Evolutionary conservation across 2,888 invertebrate species (phyloP).

Genomic region (Tinea pellionella): DNA sequence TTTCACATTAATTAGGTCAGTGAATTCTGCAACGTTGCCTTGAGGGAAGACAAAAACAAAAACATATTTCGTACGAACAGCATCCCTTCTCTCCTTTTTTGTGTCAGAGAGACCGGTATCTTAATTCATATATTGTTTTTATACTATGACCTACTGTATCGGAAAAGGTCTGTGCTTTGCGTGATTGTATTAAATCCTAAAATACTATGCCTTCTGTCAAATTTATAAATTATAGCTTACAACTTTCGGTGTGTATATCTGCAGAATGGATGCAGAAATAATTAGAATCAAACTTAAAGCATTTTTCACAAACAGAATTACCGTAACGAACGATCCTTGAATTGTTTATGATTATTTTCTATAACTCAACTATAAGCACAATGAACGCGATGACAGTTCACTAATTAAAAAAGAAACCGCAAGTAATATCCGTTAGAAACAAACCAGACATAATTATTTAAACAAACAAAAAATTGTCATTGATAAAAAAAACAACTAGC

Average conservation of each 20-base stretch:
- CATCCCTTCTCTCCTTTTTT: background rate
- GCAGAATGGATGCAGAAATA: no score
- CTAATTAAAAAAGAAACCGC: background rate
- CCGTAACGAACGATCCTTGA: no score
- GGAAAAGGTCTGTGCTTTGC: no score
- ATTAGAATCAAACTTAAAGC: no score
- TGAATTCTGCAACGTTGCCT: slow-evolving; percentile 4
- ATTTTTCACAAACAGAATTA: no score
- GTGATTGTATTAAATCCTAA: no score
- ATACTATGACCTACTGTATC: no score
- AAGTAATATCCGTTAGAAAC: background rate
- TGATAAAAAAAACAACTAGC: background rate
- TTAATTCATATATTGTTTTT: background rate
- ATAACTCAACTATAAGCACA: no score
- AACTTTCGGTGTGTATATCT: no score
- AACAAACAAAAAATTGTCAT: background rate
- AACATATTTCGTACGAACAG: background rate
- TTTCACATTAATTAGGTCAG: slow-evolving; percentile 13
- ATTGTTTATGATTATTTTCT: no score
- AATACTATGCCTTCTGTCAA: no score
- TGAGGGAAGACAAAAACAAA: background rate
- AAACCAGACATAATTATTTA: background rate
- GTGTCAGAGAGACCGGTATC: background rate
- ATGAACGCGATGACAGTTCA: background rate
- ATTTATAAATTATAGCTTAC: no score